Base-by-base conservation (phyloP, 2,888 invertebrate species). In the Hedya salicella region DNA sequence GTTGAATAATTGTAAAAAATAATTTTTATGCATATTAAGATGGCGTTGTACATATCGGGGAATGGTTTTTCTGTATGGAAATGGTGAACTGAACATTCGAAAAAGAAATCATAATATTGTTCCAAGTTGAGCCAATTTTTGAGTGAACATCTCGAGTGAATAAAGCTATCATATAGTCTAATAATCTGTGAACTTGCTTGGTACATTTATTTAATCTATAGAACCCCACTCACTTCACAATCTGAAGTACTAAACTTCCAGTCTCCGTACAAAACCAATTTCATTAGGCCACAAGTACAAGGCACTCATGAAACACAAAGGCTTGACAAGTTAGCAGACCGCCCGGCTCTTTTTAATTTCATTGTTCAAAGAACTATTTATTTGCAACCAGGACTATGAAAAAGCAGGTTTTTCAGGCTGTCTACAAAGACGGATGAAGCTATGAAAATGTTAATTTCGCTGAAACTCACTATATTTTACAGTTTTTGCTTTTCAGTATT, bases 321-420 rank as follows among this genome's bases (percentile, higher is more conserved):
- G 46, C 50, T 59, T 64, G 63, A 64, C 63, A 64, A 52, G 64
- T 52, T 44, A 50, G 49, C 60, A 61, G 50, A 40, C 42, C 17
- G 49, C 19, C 50, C 16, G 16, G 25, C 30, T 44, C 52, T 53
- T 59, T 59, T 59, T 59, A 65, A 65, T 65, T 59, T 42, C 59
- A 46, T 59, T 65, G 59, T 65, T 52, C 46, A 19, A 39, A 42
- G 36, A 46, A 59, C 59, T 36, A 46, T 53, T 65, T 52, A 59
- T 65, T 59, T 42, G 21, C 16, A 50, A 44, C 11, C 17, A 5
- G 44, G 11, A 56, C 36, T 25, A 62, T 54, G 46, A 53, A 59
- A 57, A 53, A 57, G 19, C 44, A 25, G 21, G 5, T 59, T 50
- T 36, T 25, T 11, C 16, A 36, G 21, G 13, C n/a, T 54, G 17